phyloP scores from a whole-genome alignment of 2,888 invertebrate species.

The Pseudococcus longispinus region DNA sequence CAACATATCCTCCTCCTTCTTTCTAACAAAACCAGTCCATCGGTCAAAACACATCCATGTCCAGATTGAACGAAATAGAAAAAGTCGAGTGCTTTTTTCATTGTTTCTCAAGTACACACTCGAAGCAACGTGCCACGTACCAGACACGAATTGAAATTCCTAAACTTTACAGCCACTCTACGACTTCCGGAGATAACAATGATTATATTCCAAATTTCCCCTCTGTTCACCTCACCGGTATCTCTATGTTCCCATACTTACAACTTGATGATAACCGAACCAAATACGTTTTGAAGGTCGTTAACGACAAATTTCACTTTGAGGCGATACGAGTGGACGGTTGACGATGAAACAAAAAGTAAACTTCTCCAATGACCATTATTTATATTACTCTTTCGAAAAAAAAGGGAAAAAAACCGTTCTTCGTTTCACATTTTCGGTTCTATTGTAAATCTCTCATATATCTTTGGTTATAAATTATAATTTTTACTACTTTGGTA shows the following conservation, averaged over 20 bases:
- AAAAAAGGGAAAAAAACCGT: not conserved
- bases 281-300: constrained; percentile 20
- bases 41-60: not conserved
- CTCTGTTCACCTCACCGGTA: not conserved
- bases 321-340: not conserved
- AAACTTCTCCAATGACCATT: not conserved
- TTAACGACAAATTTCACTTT: constrained; percentile 16
- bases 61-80: not conserved
- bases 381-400: not conserved
- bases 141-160: not conserved
- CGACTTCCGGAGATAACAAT: not conserved
- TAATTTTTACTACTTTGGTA: not conserved
- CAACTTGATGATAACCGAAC: not conserved
- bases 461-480: not conserved
- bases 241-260: not conserved
- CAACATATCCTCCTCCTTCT: not conserved
- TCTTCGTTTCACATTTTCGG: not conserved
- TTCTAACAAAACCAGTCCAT: not conserved
- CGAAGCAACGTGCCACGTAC: not conserved
- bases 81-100: not conserved
- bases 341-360: not conserved
- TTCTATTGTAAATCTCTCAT: not conserved
- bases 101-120: not conserved
- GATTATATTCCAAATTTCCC: not conserved
- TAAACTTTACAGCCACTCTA: not conserved